Percentiles rank a stretch among this genome's conserved stretches.
phyloP scores from a whole-genome alignment of 2,888 invertebrate species.

The Ormia ochracea region DNA sequence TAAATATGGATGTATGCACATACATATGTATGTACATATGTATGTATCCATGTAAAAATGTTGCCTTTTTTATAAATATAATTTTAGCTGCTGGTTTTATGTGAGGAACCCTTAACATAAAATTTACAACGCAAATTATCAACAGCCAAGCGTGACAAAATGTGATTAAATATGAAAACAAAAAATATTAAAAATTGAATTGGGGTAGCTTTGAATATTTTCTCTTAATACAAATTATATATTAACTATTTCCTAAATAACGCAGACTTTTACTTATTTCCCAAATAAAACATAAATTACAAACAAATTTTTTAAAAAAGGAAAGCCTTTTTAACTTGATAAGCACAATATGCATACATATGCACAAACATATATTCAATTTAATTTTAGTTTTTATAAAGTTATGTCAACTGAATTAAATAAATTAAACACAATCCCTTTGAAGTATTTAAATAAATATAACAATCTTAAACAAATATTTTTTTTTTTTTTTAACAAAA shows the following conservation, averaged over 20 bases:
- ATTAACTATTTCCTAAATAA: neutral
- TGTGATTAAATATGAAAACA: slow-evolving; percentile 46
- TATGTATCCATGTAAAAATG: too few relatives aligned
- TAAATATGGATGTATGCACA: slow-evolving; percentile 7
- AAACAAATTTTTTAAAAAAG: neutral
- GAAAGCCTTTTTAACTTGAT: too few relatives aligned
- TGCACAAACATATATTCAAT: neutral
- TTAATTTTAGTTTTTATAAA: neutral
- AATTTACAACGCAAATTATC: slow-evolving; percentile 4
- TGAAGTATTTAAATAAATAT: neutral
- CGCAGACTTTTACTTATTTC: slow-evolving; percentile 2
- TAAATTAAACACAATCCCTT: slow-evolving; percentile 7
- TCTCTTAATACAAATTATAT: slow-evolving; percentile 17
- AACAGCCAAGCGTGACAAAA: slow-evolving; percentile 54
- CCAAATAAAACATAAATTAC: neutral
- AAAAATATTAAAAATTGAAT: neutral
- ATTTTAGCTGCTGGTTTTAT: slow-evolving; percentile 2
- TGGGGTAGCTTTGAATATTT: slow-evolving; percentile 28
- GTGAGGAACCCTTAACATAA: slow-evolving; percentile 27
- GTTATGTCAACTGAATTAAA: neutral
- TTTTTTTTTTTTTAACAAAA: neutral
- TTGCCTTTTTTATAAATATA: neutral
- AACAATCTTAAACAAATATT: slow-evolving; percentile 5
- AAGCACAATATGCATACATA: too few relatives aligned
- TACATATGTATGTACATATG: too few relatives aligned